Base-by-base conservation (phyloP, 2,888 invertebrate species). In the Dorcus hopei region DNA sequence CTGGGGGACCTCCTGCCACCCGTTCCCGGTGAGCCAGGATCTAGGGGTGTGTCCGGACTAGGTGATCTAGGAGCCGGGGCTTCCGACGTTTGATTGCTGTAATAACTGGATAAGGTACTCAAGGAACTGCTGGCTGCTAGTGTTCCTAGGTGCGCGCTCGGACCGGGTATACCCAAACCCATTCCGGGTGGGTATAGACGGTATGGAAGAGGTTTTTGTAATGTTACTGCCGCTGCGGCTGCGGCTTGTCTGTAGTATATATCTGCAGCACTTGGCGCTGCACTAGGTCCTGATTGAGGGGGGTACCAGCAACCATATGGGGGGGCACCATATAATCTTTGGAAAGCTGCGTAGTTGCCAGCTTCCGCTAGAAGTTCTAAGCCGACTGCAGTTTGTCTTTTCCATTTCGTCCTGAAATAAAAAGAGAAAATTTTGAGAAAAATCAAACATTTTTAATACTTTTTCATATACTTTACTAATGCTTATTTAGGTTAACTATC, bases 341-440 rank as follows among this genome's bases (percentile, higher is more conserved):
- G 97, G 74, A 99, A 94, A n/a, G 98, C 98, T 1, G 97, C 97
- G 80, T 95, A 95, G 82, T 97, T 98, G 7, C 96, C 96, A 0
- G 97, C 96, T 78, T 99, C 99, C 2, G 97, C 95, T 57, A 99
- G 82, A 42, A 99, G 86, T 77, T 99, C 99, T 68, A 97, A 80
- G 0, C 98, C 97, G 2, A 98, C 98, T 0, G 98, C 96, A 11
- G 98, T 97, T 79, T 98, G 98, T 1, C 98, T 88, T 80, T 98
- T 98, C 98, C 98, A 99, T 83, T 98, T 98, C 77, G 98, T 98
- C 79, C 95, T 95, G 86, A 26, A 82, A 82, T 68, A 70, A 77
- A 67, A 62, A 61, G 62, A 55, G 40, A 45, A 65, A 59, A 62
- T 53, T 5, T 39, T 45, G 11, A 26, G 16, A 47, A 49, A 14